Conservation (phyloP, 2,888 invertebrate genomes). For the Patella depressa region DNA sequence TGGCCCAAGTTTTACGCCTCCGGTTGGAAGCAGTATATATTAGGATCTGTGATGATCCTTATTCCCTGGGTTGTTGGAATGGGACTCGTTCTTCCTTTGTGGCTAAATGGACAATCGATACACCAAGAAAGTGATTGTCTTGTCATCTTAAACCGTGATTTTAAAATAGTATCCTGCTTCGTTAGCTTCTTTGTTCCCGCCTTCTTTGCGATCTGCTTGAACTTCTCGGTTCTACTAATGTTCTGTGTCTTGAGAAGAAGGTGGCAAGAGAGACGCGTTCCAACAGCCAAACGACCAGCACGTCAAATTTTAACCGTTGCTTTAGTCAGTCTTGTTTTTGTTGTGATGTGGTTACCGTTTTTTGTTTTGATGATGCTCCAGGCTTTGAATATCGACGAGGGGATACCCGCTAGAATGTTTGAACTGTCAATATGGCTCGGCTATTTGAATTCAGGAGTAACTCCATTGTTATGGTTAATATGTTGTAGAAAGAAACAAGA, state of each 20-base stretch:
- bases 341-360: conserved; percentile 23
- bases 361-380: conserved; percentile 16
- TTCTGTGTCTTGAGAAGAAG: conserved; percentile 17
- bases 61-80: conserved; percentile 24
- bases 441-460: conserved; percentile 25
- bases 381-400: conserved; percentile 9
- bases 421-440: conserved; percentile 16
- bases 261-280: neutral
- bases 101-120: conserved; percentile 14
- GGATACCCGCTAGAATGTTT: neutral
- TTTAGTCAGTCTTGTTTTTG: conserved; percentile 19
- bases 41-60: conserved; percentile 19
- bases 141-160: conserved; percentile 16
- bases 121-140: conserved; percentile 13
- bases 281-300: conserved; percentile 5
- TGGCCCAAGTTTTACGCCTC: conserved; percentile 15
- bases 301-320: conserved; percentile 15
- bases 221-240: conserved; percentile 19
- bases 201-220: conserved; percentile 23
- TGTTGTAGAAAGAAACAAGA: conserved; percentile 20
- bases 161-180: conserved; percentile 15
- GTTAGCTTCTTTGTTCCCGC: conserved; percentile 24
- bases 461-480: conserved; percentile 34
- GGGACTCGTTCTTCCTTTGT: conserved; percentile 18
- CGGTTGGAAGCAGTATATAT: conserved; percentile 6